phyloP scores from a whole-genome alignment of 35 echinoderm and acorn worm genomes.

The Ophiothrix spiculata region DNA sequence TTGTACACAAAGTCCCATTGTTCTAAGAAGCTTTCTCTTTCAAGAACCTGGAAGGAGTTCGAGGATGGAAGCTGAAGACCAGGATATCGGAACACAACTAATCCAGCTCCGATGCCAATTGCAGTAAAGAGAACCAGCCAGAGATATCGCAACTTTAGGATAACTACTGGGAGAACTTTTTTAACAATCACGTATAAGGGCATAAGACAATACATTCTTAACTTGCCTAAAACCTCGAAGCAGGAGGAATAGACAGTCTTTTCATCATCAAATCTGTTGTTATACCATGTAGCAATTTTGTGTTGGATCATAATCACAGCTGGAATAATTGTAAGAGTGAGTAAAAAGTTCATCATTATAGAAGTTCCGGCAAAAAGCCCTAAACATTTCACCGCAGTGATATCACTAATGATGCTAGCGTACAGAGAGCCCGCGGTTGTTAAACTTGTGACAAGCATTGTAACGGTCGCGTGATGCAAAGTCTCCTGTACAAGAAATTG shows the following conservation, averaged over 20 bases:
- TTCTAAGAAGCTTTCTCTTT: conserved; percentile 53
- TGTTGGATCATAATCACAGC: conserved; percentile 73
- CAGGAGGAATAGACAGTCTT: not conserved
- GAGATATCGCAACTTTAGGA: conserved; percentile 60
- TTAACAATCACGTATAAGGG: conserved; percentile 36
- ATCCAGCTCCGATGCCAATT: conserved; percentile 52
- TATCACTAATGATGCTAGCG: conserved; percentile 61
- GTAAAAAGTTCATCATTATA: conserved; percentile 74
- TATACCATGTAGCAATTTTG: not conserved
- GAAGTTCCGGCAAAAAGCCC: conserved; percentile 73
- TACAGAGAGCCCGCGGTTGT: conserved; percentile 81
- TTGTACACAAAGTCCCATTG: conserved; percentile 72
- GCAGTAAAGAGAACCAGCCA: conserved; percentile 55
- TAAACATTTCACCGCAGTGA: conserved; percentile 77
- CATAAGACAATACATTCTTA: not conserved
- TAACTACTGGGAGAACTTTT: conserved; percentile 35
- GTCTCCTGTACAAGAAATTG: conserved; percentile 42
- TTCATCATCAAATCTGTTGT: not conserved
- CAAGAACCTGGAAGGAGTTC: conserved; percentile 73
- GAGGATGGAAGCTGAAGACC: conserved; percentile 55
- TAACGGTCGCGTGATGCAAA: conserved; percentile 54
- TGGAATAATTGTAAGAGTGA: conserved; percentile 82
- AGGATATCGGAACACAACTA: conserved; percentile 50
- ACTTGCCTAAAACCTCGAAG: not conserved
- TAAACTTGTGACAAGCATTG: conserved; percentile 91